These are phyloP conservation scores for Chloroceryle inda DNA, from an alignment of 2,797 vertebrate genomes.

Conservation along the genomic window DNA sequence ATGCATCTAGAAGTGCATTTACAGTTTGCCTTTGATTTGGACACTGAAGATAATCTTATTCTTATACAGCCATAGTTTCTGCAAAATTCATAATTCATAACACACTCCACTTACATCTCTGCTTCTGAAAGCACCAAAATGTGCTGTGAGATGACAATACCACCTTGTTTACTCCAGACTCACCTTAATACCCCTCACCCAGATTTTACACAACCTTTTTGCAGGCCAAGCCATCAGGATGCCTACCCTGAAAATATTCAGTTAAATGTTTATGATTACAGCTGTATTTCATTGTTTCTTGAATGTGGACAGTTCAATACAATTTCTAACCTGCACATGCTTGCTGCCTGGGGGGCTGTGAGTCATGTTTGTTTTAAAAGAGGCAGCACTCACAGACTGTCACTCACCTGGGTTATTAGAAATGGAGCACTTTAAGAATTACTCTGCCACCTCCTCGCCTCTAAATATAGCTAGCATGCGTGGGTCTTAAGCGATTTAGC, in stretches of 20 bases:
- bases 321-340: slow-evolving; percentile 53
- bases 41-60: neutral
- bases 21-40: neutral
- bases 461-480: slow-evolving; percentile 79
- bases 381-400: slow-evolving; percentile 74
- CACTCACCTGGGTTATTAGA: slow-evolving; percentile 78
- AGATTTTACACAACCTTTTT: neutral
- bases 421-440: slow-evolving; percentile 78
- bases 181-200: neutral
- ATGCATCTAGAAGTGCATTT: neutral
- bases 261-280: neutral
- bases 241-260: slow-evolving; percentile 53
- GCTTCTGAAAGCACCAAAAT: neutral
- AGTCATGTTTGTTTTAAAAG: slow-evolving; percentile 78
- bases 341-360: slow-evolving; percentile 62
- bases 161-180: slow-evolving; percentile 23
- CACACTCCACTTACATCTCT: neutral
- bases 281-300: slow-evolving; percentile 53
- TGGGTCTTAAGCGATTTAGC: slow-evolving; percentile 66
- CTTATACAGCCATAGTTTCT: neutral
- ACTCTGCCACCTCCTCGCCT: slow-evolving; percentile 72
- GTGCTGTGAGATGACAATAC: neutral
- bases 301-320: slow-evolving; percentile 67
- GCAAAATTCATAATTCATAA: neutral
- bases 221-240: neutral